Evolutionary conservation across 2,113 vertebrate species (phyloP), one percentile per base, ranked within the genome.

Genomic region (Trichomycterus rosablanca): DNA sequence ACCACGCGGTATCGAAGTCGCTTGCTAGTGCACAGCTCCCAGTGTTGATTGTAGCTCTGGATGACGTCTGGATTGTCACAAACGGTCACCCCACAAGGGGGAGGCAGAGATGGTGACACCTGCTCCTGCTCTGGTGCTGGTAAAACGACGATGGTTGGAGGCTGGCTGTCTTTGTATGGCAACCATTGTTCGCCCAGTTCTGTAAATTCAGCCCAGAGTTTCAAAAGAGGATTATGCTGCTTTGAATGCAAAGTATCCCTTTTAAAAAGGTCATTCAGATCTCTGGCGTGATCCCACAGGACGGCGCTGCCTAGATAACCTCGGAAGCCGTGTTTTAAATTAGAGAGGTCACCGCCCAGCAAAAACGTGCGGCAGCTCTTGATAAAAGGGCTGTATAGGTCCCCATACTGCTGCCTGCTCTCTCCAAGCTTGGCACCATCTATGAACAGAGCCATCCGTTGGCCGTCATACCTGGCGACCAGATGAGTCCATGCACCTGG

Each of bases 11-110:
- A 99, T 1, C 83, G 87, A 28, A 97, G 64, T 16, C 24, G 81
- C 71, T 96, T 99, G 72, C 84, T 74, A 0, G 81, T 63, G 2
- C 89, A 84, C 30, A 97, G 87, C 0, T 87, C 86, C 91, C 92
- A 89, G 74, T 93, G 82, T 59, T 28, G 42, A 26, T 93, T 95
- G 82, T 99, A 99, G 69, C 91, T 85, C 1, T 76, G 83, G 23
- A 91, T 87, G 34, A 97, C 66, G 46, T 97, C 92, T 24, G 85
- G 85, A 0, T 97, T 97, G 46, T 99, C 95, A 0, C 95, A 98
- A 2, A 77, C 71, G 0, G 93, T 96, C 68, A 91, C 82, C 15
- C 96, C 96, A 0, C 96, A 98, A 12, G 70, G 74, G 0, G 94
- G 88, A 0, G 94, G 92, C 7, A 76, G 75, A 62, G 92, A 80